Conservation (phyloP, 2,113 vertebrate species). For the Passer domesticus region DNA sequence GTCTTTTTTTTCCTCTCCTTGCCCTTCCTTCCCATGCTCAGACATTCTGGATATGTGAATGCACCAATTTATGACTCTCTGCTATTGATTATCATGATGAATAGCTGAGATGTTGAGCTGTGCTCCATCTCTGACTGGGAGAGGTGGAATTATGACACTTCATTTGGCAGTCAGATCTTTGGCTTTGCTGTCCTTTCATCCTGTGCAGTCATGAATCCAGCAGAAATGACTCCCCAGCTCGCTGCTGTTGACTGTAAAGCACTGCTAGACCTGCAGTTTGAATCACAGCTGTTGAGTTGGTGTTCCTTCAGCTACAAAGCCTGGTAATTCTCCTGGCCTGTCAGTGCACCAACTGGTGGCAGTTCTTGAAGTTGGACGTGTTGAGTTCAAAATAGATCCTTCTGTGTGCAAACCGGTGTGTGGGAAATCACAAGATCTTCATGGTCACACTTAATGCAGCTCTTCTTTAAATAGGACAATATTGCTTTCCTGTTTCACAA, state of each 20-base stretch:
- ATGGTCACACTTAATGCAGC: slow-evolving; percentile 27
- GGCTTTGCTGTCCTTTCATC: not conserved
- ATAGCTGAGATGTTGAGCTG: not conserved
- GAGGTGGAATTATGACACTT: not conserved
- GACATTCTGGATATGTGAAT: not conserved
- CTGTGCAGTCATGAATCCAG: not conserved
- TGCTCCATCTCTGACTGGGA: not conserved
- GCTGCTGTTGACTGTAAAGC: not conserved
- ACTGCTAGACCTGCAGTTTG: slow-evolving; percentile 6
- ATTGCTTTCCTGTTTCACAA: not conserved
- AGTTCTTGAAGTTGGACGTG: not conserved
- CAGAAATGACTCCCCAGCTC: not conserved
- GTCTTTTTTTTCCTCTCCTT: not conserved
- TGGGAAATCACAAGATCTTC: slow-evolving; percentile 48
- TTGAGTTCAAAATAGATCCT: slow-evolving; percentile 44
- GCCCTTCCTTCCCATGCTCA: not conserved
- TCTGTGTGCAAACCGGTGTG: not conserved
- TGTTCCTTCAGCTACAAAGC: slow-evolving; percentile 38
- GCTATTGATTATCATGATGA: not conserved
- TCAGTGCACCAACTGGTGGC: slow-evolving; percentile 31
- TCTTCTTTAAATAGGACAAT: not conserved
- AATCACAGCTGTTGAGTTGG: slow-evolving; percentile 57
- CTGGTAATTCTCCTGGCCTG: slow-evolving; percentile 44
- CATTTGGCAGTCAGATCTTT: not conserved
- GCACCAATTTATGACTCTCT: not conserved